phyloP scores from a whole-genome alignment of 2,888 invertebrate species.

The Amorpha juglandis region DNA sequence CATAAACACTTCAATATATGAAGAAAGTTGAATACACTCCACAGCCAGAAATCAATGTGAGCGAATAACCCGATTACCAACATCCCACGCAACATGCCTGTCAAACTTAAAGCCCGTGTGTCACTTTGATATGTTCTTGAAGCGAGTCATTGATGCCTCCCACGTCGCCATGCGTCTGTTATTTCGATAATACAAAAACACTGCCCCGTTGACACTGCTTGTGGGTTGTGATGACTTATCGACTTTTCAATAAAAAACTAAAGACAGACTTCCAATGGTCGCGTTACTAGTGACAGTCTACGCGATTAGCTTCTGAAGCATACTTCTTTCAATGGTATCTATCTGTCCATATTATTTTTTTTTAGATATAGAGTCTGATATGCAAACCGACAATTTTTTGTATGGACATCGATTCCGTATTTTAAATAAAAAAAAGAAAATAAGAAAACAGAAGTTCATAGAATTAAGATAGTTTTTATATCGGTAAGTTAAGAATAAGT shows the following conservation, averaged over 20 bases:
- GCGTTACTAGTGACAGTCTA: too few species aligned
- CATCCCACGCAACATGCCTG: slow-evolving; percentile 7
- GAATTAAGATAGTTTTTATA: too few species aligned
- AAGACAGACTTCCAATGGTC: too few species aligned
- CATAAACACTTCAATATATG: neutral
- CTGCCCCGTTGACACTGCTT: neutral
- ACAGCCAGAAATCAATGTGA: neutral
- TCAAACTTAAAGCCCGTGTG: slow-evolving; percentile 14
- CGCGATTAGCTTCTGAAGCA: too few species aligned
- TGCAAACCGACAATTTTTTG: too few species aligned
- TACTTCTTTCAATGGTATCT: too few species aligned
- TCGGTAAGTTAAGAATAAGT: too few species aligned
- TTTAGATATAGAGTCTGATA: too few species aligned
- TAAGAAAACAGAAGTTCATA: too few species aligned
- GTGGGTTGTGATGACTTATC: slow-evolving; percentile 4
- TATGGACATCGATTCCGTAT: too few species aligned
- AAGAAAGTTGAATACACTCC: slow-evolving; percentile 1
- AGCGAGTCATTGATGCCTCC: slow-evolving; percentile 23
- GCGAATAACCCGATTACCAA: neutral
- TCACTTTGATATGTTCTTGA: slow-evolving; percentile 22
- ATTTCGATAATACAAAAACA: slow-evolving; percentile 16
- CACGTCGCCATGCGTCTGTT: slow-evolving; percentile 21
- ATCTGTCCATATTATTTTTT: too few species aligned
- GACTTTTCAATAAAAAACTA: neutral
- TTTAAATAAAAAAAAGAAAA: too few species aligned